Evolutionary conservation across 2,888 invertebrate genomes (phyloP).

Genomic region (Andrena bucephala): DNA sequence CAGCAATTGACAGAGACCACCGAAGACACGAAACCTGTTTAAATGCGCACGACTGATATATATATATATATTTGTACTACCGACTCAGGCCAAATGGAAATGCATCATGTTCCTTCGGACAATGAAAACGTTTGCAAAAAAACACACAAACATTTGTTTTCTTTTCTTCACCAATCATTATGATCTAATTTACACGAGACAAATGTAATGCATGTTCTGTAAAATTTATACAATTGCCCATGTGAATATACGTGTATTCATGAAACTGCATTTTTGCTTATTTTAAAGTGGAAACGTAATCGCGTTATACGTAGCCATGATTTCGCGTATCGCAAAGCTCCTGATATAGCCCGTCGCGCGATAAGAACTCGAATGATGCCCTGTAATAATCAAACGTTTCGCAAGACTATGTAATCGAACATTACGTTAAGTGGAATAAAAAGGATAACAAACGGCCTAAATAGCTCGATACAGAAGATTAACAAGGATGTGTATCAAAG

Average conservation of each 20-base stretch:
- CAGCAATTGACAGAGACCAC: not conserved
- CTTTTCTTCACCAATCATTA: not conserved
- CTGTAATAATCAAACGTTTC: no score
- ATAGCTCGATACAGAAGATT: not conserved
- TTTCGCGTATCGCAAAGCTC: not conserved
- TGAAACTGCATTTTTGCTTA: not conserved
- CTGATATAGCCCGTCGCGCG: no score
- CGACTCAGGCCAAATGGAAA: not conserved
- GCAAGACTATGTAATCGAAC: not conserved
- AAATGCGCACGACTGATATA: not conserved
- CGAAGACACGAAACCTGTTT: not conserved
- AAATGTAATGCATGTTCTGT: not conserved
- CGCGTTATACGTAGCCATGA: not conserved
- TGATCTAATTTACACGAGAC: not conserved
- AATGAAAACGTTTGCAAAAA: slow-evolving; percentile 1
- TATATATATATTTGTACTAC: not conserved
- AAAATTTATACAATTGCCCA: slow-evolving; percentile 27
- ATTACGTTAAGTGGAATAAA: not conserved
- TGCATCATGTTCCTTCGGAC: not conserved
- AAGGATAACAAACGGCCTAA: not conserved
- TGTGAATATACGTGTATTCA: slow-evolving; percentile 27
- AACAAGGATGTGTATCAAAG: not conserved
- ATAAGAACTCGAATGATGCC: no score
- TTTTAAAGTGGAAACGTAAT: not conserved
- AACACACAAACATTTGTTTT: slow-evolving; percentile 7